phyloP scores from a whole-genome alignment of 2,888 invertebrate species.

The Tetrapedia diversipes region DNA sequence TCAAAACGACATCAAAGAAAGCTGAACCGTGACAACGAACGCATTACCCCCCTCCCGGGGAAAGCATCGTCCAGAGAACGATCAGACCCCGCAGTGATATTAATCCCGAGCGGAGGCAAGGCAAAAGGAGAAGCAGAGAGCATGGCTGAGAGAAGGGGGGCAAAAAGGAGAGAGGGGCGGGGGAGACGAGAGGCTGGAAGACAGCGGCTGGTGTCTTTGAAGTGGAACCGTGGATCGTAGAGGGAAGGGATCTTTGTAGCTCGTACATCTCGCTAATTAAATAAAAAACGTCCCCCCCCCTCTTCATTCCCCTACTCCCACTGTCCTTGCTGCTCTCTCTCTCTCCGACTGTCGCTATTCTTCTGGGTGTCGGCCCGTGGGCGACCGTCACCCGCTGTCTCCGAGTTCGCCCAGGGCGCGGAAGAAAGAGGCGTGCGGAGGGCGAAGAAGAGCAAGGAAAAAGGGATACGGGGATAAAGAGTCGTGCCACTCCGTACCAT shows the following conservation, averaged over 20 bases:
- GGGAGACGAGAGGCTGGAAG: constrained; percentile 28
- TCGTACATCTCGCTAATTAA: constrained; percentile 80
- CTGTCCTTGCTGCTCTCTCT: constrained; percentile 9
- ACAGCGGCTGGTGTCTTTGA: constrained; percentile 50
- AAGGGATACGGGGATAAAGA: constrained; percentile 13
- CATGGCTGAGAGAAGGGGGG: background rate
- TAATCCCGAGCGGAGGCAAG: constrained; percentile 48
- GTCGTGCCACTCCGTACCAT: constrained; percentile 6
- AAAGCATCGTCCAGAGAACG: constrained; percentile 3
- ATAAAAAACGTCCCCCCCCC: constrained; percentile 75
- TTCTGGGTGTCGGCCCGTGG: constrained; percentile 77
- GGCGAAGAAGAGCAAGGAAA: background rate
- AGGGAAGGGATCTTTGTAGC: constrained; percentile 71
- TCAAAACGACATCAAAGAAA: background rate
- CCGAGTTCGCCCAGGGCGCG: constrained; percentile 48
- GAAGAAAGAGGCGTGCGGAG: background rate
- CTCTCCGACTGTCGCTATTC: constrained; percentile 68
- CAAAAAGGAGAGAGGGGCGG: constrained; percentile 4
- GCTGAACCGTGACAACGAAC: background rate
- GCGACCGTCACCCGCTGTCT: constrained; percentile 71
- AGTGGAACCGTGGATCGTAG: constrained; percentile 49
- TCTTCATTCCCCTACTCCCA: no score
- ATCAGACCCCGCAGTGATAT: constrained; percentile 48
- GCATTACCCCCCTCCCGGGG: constrained; percentile 5
- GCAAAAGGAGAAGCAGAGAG: constrained; percentile 27